Base-by-base conservation (phyloP, 2,888 invertebrate species). In the Pseudococcus viburni region DNA sequence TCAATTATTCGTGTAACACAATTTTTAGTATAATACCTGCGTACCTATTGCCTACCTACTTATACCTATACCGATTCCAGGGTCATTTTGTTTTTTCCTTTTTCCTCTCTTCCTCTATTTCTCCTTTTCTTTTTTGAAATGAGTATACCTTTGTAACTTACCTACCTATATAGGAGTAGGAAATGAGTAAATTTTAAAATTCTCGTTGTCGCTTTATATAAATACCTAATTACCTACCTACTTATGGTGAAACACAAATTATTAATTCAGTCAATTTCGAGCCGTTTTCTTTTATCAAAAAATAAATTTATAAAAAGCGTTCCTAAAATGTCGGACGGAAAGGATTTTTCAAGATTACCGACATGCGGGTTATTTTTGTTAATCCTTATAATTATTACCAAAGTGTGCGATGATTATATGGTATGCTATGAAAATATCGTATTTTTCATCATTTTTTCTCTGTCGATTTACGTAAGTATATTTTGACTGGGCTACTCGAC, bases 401-500 rank as follows among this genome's bases (percentile, higher is more conserved):
- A 51, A 12, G 51, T 51, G 11, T 9, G 12, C 48, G 55, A n/a
- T 55, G n/a, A 55, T 15, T 17, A 2, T 17, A 77, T 4, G 26
- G 9, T 6, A 39, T 39, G 6, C 42, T n/a, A 77, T 5, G 77
- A 22, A 17, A 26, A n/a, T 77, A 17, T n/a, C 39, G 39, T 11
- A 77, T 77, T 77, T 77, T 77, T 77, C 3, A 42, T 4, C n/a
- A n/a, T 17, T 42, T n/a, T 83, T 83, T 83, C 80, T 46, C 22
- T 19, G 80, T 83, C 33, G 73, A 73, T 73, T 73, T 15, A 26
- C 26, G 68, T 46, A 33, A 26, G 68, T 77, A 26, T 42, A 39
- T 83, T 83, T 42, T 83, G 42, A 46, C 39, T 83, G 80, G 33
- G 73, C 73, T 83, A 83, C 80, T 46, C 19, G 80, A 7, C 17